Evolutionary conservation across 2,797 vertebrate species (phyloP).

Genomic region (Oryzias sinensis): DNA sequence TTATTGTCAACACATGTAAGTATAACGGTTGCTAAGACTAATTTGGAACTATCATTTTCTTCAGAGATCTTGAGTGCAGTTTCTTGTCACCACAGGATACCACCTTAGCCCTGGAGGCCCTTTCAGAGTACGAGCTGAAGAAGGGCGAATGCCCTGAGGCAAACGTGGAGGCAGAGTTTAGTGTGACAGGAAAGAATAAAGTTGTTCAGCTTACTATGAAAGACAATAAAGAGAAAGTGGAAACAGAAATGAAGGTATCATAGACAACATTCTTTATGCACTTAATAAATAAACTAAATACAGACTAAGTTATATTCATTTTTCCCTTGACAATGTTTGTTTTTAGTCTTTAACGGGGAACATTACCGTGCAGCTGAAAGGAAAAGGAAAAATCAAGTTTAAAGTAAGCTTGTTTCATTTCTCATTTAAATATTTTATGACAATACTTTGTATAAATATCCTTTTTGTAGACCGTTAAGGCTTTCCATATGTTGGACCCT

Average conservation of each 20-base stretch:
- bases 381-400: constrained; percentile 75
- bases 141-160: not conserved
- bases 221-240: constrained; percentile 51
- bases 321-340: constrained; percentile 1
- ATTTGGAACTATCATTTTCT: not conserved
- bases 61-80: not conserved
- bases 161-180: constrained; percentile 51
- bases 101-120: constrained; percentile 80
- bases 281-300: not conserved
- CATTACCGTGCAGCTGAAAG: constrained; percentile 64
- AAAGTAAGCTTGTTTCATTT: constrained; percentile 69
- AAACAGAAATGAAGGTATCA: constrained; percentile 71
- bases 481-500: constrained; percentile 75
- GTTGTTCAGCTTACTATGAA: constrained; percentile 26
- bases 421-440: not conserved
- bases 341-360: constrained; percentile 74
- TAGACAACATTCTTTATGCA: not conserved
- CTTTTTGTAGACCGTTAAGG: constrained; percentile 73
- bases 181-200: constrained; percentile 15
- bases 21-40: not conserved
- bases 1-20: constrained; percentile 83
- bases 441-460: constrained; percentile 5
- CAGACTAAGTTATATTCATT: not conserved
- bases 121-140: constrained; percentile 75
- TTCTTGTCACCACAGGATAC: constrained; percentile 77